Conservation (phyloP, 2,888 invertebrate species). For the Nemapogon koenigi region DNA sequence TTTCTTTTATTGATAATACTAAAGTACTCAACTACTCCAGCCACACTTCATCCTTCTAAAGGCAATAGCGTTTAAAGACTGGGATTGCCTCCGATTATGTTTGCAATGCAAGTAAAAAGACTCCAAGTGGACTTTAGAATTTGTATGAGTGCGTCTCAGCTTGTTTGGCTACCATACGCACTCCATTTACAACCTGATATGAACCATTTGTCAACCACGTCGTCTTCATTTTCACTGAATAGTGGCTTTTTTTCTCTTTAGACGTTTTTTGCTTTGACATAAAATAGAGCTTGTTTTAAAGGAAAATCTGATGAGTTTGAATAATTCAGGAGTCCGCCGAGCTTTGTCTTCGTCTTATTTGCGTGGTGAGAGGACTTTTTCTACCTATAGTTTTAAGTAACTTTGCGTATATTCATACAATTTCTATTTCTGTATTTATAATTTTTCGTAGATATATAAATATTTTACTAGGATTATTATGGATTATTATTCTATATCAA, state of each 20-base stretch:
- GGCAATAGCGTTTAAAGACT: slow-evolving; percentile 8
- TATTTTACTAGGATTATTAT: too few species aligned
- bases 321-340: slow-evolving; percentile 2
- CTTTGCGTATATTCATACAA: too few species aligned
- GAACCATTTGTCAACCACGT: slow-evolving; percentile 19
- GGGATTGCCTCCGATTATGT: slow-evolving; percentile 37
- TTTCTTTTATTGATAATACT: too few species aligned
- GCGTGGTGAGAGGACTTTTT: neutral
- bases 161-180: slow-evolving; percentile 29
- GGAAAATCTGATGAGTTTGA: slow-evolving; percentile 4
- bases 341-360: too few species aligned
- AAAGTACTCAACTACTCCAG: too few species aligned
- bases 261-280: slow-evolving; percentile 2
- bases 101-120: slow-evolving; percentile 11
- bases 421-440: too few species aligned
- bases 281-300: slow-evolving; percentile 3
- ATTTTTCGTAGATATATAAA: too few species aligned
- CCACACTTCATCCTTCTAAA: too few species aligned
- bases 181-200: slow-evolving; percentile 47
- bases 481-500: too few species aligned
- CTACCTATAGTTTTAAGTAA: neutral
- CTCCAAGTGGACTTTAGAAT: slow-evolving; percentile 35
- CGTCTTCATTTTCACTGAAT: slow-evolving; percentile 7
- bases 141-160: slow-evolving; percentile 47
- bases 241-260: slow-evolving; percentile 4